These are phyloP conservation scores for Pandion haliaetus DNA, from an alignment of 2,113 vertebrate species.

Conservation along the genomic window DNA sequence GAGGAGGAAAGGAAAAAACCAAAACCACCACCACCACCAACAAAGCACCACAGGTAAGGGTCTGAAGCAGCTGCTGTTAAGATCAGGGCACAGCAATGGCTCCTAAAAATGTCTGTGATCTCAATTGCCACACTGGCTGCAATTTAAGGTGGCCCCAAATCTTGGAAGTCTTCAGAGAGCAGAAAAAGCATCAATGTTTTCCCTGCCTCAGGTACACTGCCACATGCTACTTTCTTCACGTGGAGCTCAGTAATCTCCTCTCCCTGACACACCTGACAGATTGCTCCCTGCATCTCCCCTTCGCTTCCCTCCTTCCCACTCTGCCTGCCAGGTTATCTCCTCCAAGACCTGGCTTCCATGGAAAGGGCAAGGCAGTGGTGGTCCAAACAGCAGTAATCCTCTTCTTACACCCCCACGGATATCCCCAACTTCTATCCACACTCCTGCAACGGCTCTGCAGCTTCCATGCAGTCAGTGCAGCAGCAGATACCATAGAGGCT, in stretches of 20 bases:
- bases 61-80: not conserved
- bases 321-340: too few relatives aligned
- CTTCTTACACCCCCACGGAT: not conserved
- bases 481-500: not conserved
- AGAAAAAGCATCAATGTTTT: not conserved
- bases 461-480: not conserved
- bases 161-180: not conserved
- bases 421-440: not conserved
- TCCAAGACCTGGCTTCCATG: not conserved
- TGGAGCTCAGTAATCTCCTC: not conserved
- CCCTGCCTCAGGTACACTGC: not conserved
- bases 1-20: too few relatives aligned
- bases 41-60: not conserved
- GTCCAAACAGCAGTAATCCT: accelerated
- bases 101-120: not conserved
- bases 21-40: too few relatives aligned
- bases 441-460: not conserved
- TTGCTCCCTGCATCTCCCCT: not conserved
- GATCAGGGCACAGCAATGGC: not conserved
- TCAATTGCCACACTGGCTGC: not conserved
- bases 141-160: not conserved
- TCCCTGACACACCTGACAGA: not conserved
- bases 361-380: not conserved
- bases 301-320: not conserved
- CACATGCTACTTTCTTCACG: not conserved